Evolutionary conservation across 2,888 invertebrate species (phyloP).

Genomic region (Oscheius myriophilus): DNA sequence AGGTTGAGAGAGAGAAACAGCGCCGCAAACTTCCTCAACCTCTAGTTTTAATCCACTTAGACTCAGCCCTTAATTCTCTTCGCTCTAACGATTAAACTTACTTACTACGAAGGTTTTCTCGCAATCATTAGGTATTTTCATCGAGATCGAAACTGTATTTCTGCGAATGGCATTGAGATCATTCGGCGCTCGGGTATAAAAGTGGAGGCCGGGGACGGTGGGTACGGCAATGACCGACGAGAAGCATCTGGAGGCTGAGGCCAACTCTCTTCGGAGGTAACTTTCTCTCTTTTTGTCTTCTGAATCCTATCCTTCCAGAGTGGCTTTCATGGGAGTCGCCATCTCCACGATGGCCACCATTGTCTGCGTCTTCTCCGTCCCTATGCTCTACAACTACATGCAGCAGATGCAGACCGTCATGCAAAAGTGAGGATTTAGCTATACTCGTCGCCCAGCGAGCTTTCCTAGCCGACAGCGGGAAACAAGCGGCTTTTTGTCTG

Average conservation of each 20-base stretch:
- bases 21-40: too few species aligned
- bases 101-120: background rate
- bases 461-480: too few species aligned
- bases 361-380: slow-evolving; percentile 61
- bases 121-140: too few species aligned
- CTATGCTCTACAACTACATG: slow-evolving; percentile 68
- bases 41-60: too few species aligned
- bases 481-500: too few species aligned
- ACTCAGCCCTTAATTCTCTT: background rate
- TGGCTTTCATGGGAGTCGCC: slow-evolving; percentile 63
- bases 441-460: too few species aligned
- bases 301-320: slow-evolving; percentile 17
- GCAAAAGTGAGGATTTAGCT: slow-evolving; percentile 36
- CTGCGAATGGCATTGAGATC: slow-evolving; percentile 22
- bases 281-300: too few species aligned
- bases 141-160: background rate
- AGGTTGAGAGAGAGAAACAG: too few species aligned
- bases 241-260: slow-evolving; percentile 59
- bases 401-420: slow-evolving; percentile 66
- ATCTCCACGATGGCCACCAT: slow-evolving; percentile 60
- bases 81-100: background rate
- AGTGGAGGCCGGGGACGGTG: background rate
- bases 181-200: slow-evolving; percentile 15
- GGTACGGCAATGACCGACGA: slow-evolving; percentile 48
- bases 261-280: slow-evolving; percentile 50